Base-by-base conservation (phyloP, 1,140 invertebrate species). In the Nylanderia fulva region DNA sequence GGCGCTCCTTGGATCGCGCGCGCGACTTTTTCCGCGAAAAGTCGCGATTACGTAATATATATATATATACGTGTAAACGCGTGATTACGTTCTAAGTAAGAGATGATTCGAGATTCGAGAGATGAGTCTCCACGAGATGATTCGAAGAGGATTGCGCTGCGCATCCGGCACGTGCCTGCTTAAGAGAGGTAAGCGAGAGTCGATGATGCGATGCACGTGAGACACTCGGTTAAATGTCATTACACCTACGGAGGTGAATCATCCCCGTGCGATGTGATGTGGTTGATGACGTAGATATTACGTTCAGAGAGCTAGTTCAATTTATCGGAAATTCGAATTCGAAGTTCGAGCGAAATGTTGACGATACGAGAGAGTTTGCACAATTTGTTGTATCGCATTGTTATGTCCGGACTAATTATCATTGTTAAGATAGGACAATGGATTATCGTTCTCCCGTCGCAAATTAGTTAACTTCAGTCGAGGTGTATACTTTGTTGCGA, bases 141-240 rank as follows among this genome's bases (percentile, higher is more conserved):
- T 15, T 42, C 27, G 42, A 66, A 39, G 33, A 29, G 29, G 61
- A 15, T 68, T 27, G 42, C 61, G 42, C n/a, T 42, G 29, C 24
- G 42, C n/a, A 48, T 45, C 9, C 61, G 27, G 56, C 77, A 82
- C 66, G 77, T 82, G 66, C 36, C 27, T n/a, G 66, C 18, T 27
- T 27, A 21, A 27, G n/a, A n/a, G n/a, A 33, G 77, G 60, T 82
- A 42, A 72, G 77, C 64, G 48, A 58, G 66, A 42, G n/a, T n/a
- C n/a, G n/a, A 29, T 15, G 15, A 27, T 15, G 48, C 39, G 64
- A 52, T 27, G 45, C 45, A 58, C 52, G 74, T 33, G 76, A 39
- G 61, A 36, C 60, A 24, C 42, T 4, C 42, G 45, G 42, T 52
- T 54, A 69, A 79, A 79, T 15, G 76, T 79, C 33, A 69, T 15